Percentiles rank a stretch among this genome's conserved stretches.
Conservation (phyloP, 2,113 vertebrate species). For the Indri indri region DNA sequence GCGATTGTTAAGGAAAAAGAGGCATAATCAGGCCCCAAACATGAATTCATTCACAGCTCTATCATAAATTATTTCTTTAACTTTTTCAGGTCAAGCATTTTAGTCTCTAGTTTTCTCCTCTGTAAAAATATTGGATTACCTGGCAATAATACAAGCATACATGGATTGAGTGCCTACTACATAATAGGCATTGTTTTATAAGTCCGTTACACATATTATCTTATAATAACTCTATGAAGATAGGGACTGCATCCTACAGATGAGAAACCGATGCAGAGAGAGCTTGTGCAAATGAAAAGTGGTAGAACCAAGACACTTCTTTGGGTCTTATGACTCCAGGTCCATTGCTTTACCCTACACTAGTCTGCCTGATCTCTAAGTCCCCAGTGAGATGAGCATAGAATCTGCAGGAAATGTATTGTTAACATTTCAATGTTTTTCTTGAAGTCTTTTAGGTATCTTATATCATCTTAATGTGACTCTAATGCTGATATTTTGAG, state of each 20-base stretch:
- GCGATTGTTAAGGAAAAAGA: background rate
- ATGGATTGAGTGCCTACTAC: background rate
- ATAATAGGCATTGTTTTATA: background rate
- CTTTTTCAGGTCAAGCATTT: background rate
- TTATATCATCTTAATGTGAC: background rate
- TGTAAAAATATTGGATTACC: background rate
- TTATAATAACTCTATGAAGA: background rate
- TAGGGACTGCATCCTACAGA: background rate
- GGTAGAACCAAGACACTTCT: background rate
- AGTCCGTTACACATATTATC: background rate
- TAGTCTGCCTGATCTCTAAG: background rate
- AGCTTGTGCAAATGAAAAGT: background rate
- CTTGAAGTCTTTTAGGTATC: background rate
- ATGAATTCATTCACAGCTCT: background rate
- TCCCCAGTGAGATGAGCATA: background rate
- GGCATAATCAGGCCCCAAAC: background rate
- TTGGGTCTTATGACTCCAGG: background rate
- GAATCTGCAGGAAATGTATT: background rate
- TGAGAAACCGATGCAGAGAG: background rate
- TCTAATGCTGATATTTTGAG: background rate
- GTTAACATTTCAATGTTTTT: background rate
- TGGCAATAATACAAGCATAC: background rate
- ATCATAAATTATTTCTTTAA: slow-evolving; percentile 27
- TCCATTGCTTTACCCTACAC: background rate
- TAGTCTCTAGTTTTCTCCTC: background rate